Conservation (phyloP, 2,797 vertebrate species). For the Macroramphosus scolopax region DNA sequence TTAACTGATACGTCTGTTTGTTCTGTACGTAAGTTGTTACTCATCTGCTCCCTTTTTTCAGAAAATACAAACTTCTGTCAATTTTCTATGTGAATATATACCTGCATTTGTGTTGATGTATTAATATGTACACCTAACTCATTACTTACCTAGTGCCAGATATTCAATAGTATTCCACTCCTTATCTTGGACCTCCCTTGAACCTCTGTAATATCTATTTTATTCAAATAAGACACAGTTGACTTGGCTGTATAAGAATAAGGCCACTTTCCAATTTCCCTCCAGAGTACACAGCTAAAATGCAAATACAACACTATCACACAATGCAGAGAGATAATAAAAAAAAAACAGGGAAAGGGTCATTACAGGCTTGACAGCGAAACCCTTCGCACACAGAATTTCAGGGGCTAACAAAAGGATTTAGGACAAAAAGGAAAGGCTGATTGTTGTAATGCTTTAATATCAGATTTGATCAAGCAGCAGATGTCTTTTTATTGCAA, state of each 20-base stretch:
- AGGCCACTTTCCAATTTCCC: conserved; percentile 9
- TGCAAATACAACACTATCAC: conserved; percentile 3
- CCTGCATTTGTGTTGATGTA: too few relatives aligned
- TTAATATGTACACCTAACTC: too few relatives aligned
- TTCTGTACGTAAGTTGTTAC: too few relatives aligned
- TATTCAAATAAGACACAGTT: too few relatives aligned
- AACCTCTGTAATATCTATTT: too few relatives aligned
- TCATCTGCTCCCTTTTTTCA: too few relatives aligned
- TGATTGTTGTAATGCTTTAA: conserved; percentile 64
- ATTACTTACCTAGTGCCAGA: too few relatives aligned
- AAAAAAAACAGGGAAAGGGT: conserved; percentile 17
- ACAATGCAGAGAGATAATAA: conserved; percentile 6
- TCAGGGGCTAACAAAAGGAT: conserved; percentile 55
- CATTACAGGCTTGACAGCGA: conserved; percentile 42
- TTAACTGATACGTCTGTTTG: too few relatives aligned
- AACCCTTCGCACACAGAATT: conserved; percentile 53
- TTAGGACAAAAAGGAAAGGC: conserved; percentile 58
- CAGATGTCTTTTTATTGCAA: conserved; percentile 78
- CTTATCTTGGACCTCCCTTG: too few relatives aligned
- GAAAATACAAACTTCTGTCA: too few relatives aligned
- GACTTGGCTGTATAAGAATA: neutral
- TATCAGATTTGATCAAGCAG: conserved; percentile 75
- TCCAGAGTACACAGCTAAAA: conserved; percentile 3
- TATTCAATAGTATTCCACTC: too few relatives aligned
- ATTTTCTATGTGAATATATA: too few relatives aligned